Conservation (phyloP, 53 echinoderm and acorn worm species). For the Paelopatides confundens region DNA sequence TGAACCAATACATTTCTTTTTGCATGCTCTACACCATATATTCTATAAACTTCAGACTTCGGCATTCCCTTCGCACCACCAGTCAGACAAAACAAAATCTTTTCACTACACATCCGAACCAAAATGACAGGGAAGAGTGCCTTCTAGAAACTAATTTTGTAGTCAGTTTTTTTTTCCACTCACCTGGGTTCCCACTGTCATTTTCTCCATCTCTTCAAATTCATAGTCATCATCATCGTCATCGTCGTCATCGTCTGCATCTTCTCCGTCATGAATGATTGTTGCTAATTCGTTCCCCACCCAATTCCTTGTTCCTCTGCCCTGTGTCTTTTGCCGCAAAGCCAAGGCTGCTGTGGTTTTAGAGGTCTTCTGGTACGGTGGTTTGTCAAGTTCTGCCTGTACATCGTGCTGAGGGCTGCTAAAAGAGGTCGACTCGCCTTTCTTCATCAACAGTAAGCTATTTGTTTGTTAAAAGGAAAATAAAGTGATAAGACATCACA, state of each 20-base stretch:
- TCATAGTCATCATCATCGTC: constrained; percentile 24
- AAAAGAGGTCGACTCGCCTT: neutral
- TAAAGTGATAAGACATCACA: neutral
- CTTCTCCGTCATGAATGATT: neutral
- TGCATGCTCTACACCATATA: too few species aligned
- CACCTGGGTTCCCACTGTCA: constrained; percentile 92
- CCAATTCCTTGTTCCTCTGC: neutral
- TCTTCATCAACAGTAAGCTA: neutral
- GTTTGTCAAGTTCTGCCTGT: neutral
- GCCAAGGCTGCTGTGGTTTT: constrained; percentile 1
- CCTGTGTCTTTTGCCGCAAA: neutral
- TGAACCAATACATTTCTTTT: too few species aligned
- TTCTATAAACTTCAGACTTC: too few species aligned
- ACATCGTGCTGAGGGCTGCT: constrained; percentile 37
- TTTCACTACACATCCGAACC: too few species aligned
- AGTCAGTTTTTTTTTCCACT: neutral
- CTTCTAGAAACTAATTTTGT: too few species aligned
- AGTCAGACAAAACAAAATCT: too few species aligned
- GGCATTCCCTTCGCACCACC: too few species aligned
- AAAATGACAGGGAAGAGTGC: too few species aligned
- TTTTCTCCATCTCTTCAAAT: constrained; percentile 60
- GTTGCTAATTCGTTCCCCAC: neutral
- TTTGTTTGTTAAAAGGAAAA: neutral
- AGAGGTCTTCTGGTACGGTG: neutral
- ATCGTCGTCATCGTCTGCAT: neutral